Evolutionary conservation across 2,797 vertebrate species (phyloP), one percentile per base, ranked within the genome.

Genomic region (Amblyraja radiata): DNA sequence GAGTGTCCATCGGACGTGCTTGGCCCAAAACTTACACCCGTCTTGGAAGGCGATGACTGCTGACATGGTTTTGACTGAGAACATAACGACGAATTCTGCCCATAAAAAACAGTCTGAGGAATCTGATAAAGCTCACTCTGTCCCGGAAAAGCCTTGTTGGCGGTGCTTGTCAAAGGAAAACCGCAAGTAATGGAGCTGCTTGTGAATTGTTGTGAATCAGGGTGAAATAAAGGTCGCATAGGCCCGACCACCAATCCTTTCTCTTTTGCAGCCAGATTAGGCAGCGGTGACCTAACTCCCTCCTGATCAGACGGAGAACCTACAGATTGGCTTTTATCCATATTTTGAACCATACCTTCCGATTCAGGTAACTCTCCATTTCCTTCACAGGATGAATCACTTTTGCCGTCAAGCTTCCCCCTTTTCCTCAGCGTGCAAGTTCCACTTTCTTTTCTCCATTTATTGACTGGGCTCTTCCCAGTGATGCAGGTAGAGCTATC

Each of bases 371-470:
- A 86, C 8, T 77, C 78, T 76, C 32, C 39, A 36, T 71, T 93
- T 61, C 94, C 94, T 93, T 93, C 93, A 63, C 93, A 93, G 11
- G 93, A 0, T 74, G 0, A 91, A 84, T 39, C 65, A 14, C 94
- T 95, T 79, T 80, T 93, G 84, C 95, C 96, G 88, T 96, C 96
- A 14, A 96, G 95, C 28, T 94, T 96, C 21, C 96, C 95, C 28
- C 95, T 95, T 93, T 96, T 97, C 94, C 94, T 96, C 0, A 97
- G 95, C 0, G 96, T 97, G 94, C 97, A 96, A 78, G 96, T 96
- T 94, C 96, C 96, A 94, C 94, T 96, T 95, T 94, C 97, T 94
- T 96, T 97, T 81, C 98, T 94, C 97, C 97, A 97, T 0, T 95
- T 96, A 94, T 97, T 97, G 16, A 97, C 96, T 10, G 96, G 93